Evolutionary conservation across 2,797 vertebrate species (phyloP), one percentile per base, ranked within the genome.

Genomic region (Ficedula albicollis): DNA sequence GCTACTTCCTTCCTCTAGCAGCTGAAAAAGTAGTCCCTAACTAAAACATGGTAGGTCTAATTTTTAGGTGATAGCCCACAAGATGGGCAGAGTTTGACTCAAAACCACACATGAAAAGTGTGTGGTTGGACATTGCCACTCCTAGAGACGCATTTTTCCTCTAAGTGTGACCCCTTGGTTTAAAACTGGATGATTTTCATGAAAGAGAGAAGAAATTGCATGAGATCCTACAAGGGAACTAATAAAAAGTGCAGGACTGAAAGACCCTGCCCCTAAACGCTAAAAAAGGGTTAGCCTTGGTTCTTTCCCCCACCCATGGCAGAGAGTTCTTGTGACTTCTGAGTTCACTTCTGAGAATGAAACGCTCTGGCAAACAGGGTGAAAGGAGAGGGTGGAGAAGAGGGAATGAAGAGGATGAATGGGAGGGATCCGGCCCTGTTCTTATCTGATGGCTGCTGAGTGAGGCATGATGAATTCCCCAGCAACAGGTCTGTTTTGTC

Each of bases 401-500:
- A 5, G 41, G 52, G 84, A 92, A 88, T 84, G 94, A 92, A 90
- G 94, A 82, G 84, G 92, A 95, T 94, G 96, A 95, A 96, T 93
- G 93, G 84, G 86, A 87, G 0, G 4, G 72, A 79, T 73, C 88
- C 70, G 95, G 43, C 84, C 70, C 43, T 0, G 3, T 72, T 93
- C 89, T 96, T 96, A 95, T 95, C 95, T 85, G 95, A 94, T 96
- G 90, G 75, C 92, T 87, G 95, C 87, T 95, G 92, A 78, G 94
- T 92, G 96, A 95, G 89, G 95, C 89, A 56, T 89, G 96, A 96
- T 93, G 85, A 91, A 95, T 94, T 96, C 95, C 82, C 83, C 92
- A 92, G 87, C 96, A 96, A 93, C 94, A 96, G 96, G 96, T 95
- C 94, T 96, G 87, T 91, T 96, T 95, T 95, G 94, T 90, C 96